Evolutionary conservation across 2,888 invertebrate genomes (phyloP).

Genomic region (Diaperis boleti): DNA sequence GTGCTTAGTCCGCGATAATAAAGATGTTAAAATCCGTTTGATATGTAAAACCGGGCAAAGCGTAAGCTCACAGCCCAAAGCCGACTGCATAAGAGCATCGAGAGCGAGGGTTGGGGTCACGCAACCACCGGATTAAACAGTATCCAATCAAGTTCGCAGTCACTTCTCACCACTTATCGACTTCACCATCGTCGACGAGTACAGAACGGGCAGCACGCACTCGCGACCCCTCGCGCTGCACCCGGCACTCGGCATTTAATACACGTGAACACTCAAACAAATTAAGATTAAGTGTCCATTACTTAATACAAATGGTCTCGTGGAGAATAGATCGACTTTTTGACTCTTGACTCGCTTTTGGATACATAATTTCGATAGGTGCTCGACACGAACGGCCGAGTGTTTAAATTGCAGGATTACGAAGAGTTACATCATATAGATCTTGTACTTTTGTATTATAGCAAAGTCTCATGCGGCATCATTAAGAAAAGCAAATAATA

Average conservation of each 20-base stretch:
- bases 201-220: constrained; percentile 47
- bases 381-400: neutral
- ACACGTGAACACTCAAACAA: constrained; percentile 52
- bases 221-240: constrained; percentile 40
- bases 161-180: constrained; percentile 58
- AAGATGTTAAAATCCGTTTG: constrained; percentile 6
- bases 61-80: neutral
- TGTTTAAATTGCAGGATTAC: no score
- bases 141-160: constrained; percentile 59
- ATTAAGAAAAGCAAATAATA: no score
- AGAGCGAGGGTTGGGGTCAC: constrained; percentile 55
- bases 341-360: constrained; percentile 30
- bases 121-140: constrained; percentile 60
- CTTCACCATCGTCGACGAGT: constrained; percentile 50
- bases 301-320: constrained; percentile 20
- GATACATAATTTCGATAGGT: constrained; percentile 1
- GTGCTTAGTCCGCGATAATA: no score
- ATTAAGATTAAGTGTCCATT: constrained; percentile 43
- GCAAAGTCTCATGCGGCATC: no score
- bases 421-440: no score
- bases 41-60: no score
- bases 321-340: constrained; percentile 16
- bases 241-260: constrained; percentile 49
- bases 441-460: no score
- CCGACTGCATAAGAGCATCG: constrained; percentile 50